phyloP scores from a whole-genome alignment of 2,888 invertebrate species.

The Cepaea hortensis region DNA sequence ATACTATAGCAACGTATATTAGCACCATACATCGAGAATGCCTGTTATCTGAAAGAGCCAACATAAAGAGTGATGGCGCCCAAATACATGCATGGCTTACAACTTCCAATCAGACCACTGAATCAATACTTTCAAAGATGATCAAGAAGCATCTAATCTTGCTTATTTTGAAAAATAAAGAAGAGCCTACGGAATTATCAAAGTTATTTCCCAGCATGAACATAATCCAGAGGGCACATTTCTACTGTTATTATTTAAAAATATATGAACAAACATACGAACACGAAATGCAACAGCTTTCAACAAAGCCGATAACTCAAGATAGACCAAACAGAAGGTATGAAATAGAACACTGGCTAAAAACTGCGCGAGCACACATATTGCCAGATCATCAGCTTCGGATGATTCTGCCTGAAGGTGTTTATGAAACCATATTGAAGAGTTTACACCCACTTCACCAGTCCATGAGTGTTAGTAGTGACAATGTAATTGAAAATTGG shows the following conservation, averaged over 20 bases:
- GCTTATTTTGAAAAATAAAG: neutral
- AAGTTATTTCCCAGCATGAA: neutral
- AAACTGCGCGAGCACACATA: neutral
- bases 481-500: neutral
- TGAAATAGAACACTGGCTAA: neutral
- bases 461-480: neutral
- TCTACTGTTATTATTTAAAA: no score
- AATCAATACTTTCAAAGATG: slow-evolving; percentile 63
- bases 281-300: no score
- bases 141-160: slow-evolving; percentile 8
- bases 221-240: neutral
- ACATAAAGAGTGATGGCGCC: no score
- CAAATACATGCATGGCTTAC: slow-evolving; percentile 18
- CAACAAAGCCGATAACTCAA: neutral
- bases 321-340: neutral
- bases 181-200: neutral
- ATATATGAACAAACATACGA: no score
- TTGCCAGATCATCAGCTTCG: slow-evolving; percentile 6
- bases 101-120: neutral
- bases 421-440: neutral
- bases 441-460: no score
- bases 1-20: slow-evolving; percentile 40
- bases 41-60: slow-evolving; percentile 53
- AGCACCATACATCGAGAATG: slow-evolving; percentile 45
- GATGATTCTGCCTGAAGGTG: no score